These are phyloP conservation scores for Acronicta alni DNA, from an alignment of 2,888 invertebrate genomes.

Conservation along the genomic window DNA sequence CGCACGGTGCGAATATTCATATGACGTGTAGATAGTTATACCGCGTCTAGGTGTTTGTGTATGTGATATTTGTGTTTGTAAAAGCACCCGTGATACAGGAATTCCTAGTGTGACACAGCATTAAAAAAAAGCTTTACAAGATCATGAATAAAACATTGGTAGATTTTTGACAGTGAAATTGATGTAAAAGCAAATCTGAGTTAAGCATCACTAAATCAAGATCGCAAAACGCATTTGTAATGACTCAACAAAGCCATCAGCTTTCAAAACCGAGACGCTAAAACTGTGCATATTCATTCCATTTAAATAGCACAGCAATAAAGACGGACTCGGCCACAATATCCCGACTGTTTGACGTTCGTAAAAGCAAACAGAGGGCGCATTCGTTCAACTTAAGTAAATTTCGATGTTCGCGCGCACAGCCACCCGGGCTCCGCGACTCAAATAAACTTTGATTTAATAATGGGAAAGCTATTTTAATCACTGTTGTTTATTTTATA, in stretches of 20 bases:
- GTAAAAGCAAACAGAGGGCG: constrained; percentile 83
- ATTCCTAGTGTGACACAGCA: no score
- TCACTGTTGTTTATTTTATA: constrained; percentile 45
- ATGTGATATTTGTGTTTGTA: no score
- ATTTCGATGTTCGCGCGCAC: constrained; percentile 86
- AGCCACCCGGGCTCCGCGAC: constrained; percentile 67
- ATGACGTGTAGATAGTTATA: no score
- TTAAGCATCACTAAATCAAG: background rate
- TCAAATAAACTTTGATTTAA: constrained; percentile 70
- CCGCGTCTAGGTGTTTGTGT: no score
- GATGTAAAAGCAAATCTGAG: background rate
- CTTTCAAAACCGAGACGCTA: constrained; percentile 66
- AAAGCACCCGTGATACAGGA: no score
- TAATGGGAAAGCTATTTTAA: constrained; percentile 66
- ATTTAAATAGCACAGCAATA: constrained; percentile 76
- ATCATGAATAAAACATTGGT: no score
- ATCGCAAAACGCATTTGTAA: constrained; percentile 3
- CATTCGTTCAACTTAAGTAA: constrained; percentile 89
- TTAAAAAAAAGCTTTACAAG: no score
- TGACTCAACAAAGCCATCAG: constrained; percentile 40
- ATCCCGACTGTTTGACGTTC: constrained; percentile 79
- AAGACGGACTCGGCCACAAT: constrained; percentile 70
- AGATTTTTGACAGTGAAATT: no score
- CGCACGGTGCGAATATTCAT: no score
- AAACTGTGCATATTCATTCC: constrained; percentile 80